Evolutionary conservation across 35 echinoderm and acorn worm species (phyloP), one percentile per base, ranked within the genome.

Genomic region (Ophioderma brevispina): DNA sequence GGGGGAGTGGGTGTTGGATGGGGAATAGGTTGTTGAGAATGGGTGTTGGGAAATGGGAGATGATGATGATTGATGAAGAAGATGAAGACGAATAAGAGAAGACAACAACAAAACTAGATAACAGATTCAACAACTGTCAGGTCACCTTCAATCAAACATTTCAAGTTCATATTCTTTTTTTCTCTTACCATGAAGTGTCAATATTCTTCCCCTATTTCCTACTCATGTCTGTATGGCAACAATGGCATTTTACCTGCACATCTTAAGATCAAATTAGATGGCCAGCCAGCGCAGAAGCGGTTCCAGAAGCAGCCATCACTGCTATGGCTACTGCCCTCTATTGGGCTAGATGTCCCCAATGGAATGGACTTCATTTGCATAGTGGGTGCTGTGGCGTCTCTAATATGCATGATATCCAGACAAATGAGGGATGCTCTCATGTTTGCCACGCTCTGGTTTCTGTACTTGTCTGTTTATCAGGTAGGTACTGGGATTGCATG

Each of bases 381-480:
- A 28, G 19, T 99, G n/a, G 97, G 97, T 64, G 86, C 85, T 23
- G 15, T 80, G 0, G 6, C 81, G 25, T 92, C 97, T 31, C 18
- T 99, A 0, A 82, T 99, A 25, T 92, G 97, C 77, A 37, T 99
- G 52, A 55, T 95, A 32, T 99, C 97, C 19, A 85, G 76, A 84
- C 84, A 84, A 78, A 89, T 99, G 90, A 59, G 97, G 33, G 94
- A 99, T 41, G 84, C 90, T 35, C 49, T 93, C 85, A 84, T 79
- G 34, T 99, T 93, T 86, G 88, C 91, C 23, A 19, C 87, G 0
- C 88, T 99, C 1, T 99, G 97, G 97, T 93, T 99, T 56, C 76
- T 99, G 78, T 99, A 99, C 33, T 31, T 93, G 14, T 99, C 97
- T 11, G 90, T 95, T 1, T 99, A 99, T 85, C 84, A 95, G 90